Percentiles rank a stretch among this genome's conserved stretches.
phyloP scores from a whole-genome alignment of 2,113 vertebrate species.

The Megaceryle maxima region DNA sequence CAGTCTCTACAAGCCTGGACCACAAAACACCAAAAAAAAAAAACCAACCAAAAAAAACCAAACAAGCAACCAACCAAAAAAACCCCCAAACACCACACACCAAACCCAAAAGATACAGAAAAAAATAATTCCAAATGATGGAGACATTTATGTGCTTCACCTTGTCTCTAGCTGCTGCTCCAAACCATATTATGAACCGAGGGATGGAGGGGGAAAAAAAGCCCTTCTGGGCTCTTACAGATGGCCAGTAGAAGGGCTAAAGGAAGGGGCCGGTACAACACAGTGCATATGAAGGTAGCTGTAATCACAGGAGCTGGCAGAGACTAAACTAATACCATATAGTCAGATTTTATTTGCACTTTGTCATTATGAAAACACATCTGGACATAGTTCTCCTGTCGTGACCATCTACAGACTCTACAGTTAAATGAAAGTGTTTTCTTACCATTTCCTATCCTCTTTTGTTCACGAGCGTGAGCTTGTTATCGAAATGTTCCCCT shows the following conservation, averaged over 20 bases:
- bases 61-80: neutral
- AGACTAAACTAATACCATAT: neutral
- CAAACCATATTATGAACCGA: neutral
- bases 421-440: neutral
- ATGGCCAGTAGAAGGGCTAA: neutral
- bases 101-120: neutral
- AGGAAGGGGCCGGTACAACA: neutral
- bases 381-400: neutral
- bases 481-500: neutral
- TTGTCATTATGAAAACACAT: neutral
- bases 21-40: neutral
- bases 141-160: neutral
- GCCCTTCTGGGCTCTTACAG: neutral
- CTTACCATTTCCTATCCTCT: neutral
- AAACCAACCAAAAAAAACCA: neutral
- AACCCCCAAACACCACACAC: no score
- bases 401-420: neutral
- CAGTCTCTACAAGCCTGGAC: neutral
- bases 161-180: neutral
- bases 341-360: neutral
- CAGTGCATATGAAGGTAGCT: rapidly evolving
- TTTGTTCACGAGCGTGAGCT: rapidly evolving
- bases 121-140: neutral
- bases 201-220: neutral
- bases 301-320: neutral